Percentiles rank a stretch among this genome's conserved stretches.
phyloP scores from a whole-genome alignment of 2,888 invertebrate genomes.

The Nemotelus nigrinus region DNA sequence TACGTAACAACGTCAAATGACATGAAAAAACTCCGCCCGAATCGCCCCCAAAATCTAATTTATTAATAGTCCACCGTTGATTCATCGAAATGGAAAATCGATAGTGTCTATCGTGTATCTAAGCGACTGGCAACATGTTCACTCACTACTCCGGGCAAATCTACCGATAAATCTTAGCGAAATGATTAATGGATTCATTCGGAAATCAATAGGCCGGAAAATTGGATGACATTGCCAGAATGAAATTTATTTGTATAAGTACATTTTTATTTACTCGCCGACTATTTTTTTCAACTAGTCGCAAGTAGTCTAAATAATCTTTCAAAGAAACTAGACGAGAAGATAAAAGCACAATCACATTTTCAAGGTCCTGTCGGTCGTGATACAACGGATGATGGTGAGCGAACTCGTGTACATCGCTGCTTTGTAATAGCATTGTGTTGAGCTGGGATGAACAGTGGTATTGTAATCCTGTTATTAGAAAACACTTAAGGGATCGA shows the following conservation, averaged over 20 bases:
- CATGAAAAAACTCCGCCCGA: too few species aligned
- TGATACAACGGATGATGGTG: neutral
- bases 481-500: conserved; percentile 47
- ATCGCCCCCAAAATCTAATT: conserved; percentile 14
- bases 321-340: conserved; percentile 11
- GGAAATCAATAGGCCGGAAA: conserved; percentile 43
- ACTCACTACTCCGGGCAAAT: neutral
- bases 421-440: neutral
- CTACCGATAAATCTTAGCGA: conserved; percentile 43
- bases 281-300: neutral
- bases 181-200: conserved; percentile 41
- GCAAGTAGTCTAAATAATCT: conserved; percentile 6
- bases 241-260: conserved; percentile 20
- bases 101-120: conserved; percentile 6
- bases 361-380: neutral
- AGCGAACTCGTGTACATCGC: neutral
- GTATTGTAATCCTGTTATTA: conserved; percentile 41
- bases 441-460: neutral
- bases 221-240: conserved; percentile 42
- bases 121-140: neutral
- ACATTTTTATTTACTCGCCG: neutral
- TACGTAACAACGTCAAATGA: too few species aligned
- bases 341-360: conserved; percentile 1
- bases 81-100: conserved; percentile 23
- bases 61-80: conserved; percentile 30